Conservation (phyloP, 2,797 vertebrate genomes). For the Alauda arvensis region DNA sequence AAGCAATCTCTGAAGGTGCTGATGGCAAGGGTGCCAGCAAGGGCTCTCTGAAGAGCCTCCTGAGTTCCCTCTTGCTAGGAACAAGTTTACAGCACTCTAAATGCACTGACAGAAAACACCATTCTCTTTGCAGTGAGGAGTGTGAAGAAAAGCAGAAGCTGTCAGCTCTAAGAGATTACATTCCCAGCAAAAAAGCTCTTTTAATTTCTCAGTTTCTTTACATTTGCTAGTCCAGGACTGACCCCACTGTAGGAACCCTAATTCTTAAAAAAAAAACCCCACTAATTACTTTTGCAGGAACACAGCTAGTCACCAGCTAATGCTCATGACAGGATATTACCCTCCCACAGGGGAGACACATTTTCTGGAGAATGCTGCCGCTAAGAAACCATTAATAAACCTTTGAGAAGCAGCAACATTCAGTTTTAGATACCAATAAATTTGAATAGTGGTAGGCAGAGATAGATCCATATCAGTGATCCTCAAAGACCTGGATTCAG, state of each 20-base stretch:
- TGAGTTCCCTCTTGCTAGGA: neutral
- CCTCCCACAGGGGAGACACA: neutral
- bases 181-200: neutral
- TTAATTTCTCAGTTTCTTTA: neutral
- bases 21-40: neutral
- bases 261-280: fast-evolving
- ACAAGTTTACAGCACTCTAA: neutral
- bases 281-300: neutral
- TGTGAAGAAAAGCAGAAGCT: neutral
- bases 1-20: neutral
- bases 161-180: neutral
- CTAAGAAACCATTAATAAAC: neutral
- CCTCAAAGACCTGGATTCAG: neutral
- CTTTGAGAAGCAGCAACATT: neutral
- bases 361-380: neutral
- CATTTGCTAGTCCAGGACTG: neutral
- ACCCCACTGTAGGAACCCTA: neutral
- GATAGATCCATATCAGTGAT: neutral
- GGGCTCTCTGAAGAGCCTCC: neutral
- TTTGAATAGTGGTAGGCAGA: neutral
- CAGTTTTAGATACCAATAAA: neutral
- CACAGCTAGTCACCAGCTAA: neutral
- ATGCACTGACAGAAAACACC: neutral
- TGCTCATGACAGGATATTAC: neutral
- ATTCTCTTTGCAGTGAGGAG: neutral